These are phyloP conservation scores for Trichogramma evanescens DNA, from an alignment of 2,888 invertebrate species.

Conservation along the genomic window DNA sequence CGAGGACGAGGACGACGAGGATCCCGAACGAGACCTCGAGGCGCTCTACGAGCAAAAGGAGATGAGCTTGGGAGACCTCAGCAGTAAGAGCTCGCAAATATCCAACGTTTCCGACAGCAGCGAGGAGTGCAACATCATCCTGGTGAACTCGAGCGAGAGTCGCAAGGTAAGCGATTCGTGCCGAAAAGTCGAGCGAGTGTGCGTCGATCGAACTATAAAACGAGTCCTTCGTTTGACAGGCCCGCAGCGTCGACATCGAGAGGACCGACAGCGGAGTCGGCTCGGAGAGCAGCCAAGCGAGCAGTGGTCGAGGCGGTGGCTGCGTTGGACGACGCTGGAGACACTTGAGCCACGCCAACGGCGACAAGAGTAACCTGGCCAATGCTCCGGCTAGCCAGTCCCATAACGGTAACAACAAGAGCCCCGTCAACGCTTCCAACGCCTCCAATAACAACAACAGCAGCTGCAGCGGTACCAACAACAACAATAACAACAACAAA, in stretches of 20 bases:
- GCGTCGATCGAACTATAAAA: not conserved
- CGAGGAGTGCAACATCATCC: conserved; percentile 70
- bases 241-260: conserved; percentile 68
- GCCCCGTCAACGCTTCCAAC: conserved; percentile 54
- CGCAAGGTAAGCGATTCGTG: conserved; percentile 33
- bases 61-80: conserved; percentile 51
- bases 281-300: conserved; percentile 83
- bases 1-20: conserved; percentile 51
- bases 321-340: conserved; percentile 37
- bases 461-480: not conserved
- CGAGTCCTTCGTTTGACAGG: conserved; percentile 26
- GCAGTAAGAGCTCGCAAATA: conserved; percentile 67
- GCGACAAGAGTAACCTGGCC: conserved; percentile 27
- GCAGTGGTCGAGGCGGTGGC: conserved; percentile 57
- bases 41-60: conserved; percentile 50
- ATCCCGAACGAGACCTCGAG: conserved; percentile 52
- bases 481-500: not conserved
- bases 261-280: conserved; percentile 89
- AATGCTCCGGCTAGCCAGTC: conserved; percentile 30
- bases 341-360: conserved; percentile 28
- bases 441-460: conserved; percentile 30
- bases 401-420: conserved; percentile 13
- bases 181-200: not conserved
- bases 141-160: conserved; percentile 39
- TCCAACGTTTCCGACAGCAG: conserved; percentile 80